Evolutionary conservation across 2,113 vertebrate species (phyloP).

Genomic region (Rhinolophus ferrumequinum): DNA sequence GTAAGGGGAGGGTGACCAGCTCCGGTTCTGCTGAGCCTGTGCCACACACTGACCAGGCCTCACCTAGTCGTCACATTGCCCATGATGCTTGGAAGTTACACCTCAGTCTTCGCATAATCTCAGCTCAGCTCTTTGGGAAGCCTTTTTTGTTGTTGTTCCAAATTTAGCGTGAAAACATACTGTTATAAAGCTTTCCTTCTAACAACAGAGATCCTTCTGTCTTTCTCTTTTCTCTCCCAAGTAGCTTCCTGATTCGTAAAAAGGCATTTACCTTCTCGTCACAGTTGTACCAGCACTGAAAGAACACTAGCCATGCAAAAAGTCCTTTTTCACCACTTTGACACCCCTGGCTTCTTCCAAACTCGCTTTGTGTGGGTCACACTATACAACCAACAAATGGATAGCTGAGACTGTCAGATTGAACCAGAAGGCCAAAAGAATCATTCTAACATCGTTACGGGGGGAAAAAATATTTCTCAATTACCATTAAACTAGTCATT

Average conservation of each 20-base stretch:
- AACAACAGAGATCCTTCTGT: not conserved
- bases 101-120: not conserved
- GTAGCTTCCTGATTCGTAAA: not conserved
- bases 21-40: not conserved
- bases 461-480: not conserved
- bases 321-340: not conserved
- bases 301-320: not conserved
- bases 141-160: not conserved
- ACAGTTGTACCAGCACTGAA: constrained; percentile 18
- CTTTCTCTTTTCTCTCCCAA: not conserved
- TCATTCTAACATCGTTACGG: not conserved
- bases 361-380: not conserved
- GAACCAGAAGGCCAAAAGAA: constrained; percentile 32
- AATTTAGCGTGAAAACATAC: constrained; percentile 1
- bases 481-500: constrained; percentile 15
- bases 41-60: not conserved
- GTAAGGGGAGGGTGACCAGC: not conserved
- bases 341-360: not conserved
- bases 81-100: not conserved
- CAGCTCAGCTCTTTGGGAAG: not conserved
- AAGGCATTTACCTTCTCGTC: not conserved
- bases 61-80: not conserved
- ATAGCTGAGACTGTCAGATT: not conserved
- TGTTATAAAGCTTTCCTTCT: not conserved
- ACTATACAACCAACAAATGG: not conserved